Percentiles rank a stretch among this genome's conserved stretches.
phyloP scores from a whole-genome alignment of 2,888 invertebrate genomes.

The Prosopocoilus inquinatus region DNA sequence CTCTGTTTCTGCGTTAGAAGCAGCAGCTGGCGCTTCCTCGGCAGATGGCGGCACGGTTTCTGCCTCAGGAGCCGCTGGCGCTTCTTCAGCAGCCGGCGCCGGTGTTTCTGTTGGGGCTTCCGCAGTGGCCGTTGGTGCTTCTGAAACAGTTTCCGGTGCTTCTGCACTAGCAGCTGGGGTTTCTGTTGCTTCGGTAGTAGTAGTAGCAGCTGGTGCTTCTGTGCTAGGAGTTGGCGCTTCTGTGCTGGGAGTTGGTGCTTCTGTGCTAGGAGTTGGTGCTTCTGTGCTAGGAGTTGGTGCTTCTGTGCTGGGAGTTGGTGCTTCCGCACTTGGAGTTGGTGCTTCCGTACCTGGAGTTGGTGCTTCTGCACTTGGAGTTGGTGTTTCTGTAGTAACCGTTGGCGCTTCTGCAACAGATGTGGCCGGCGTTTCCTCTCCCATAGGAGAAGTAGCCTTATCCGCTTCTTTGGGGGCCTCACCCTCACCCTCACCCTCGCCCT shows the following conservation, averaged over 20 bases:
- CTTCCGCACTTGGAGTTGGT: neutral
- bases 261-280: too few species aligned
- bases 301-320: neutral
- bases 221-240: too few species aligned
- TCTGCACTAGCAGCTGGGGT: conserved; percentile 1
- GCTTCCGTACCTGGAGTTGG: neutral
- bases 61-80: too few species aligned
- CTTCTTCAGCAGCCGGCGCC: neutral
- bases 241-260: too few species aligned
- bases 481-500: conserved; percentile 4
- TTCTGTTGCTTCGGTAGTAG: conserved; percentile 11
- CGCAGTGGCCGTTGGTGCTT: conserved; percentile 6
- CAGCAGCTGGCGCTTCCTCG: too few species aligned
- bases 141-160: conserved; percentile 6
- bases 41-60: too few species aligned
- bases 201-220: neutral
- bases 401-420: conserved; percentile 2
- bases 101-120: neutral
- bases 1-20: too few species aligned
- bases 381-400: neutral
- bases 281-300: too few species aligned
- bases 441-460: conserved; percentile 34
- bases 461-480: conserved; percentile 20
- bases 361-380: conserved; percentile 8
- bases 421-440: conserved; percentile 32